Percentiles rank a stretch among this genome's conserved stretches.
phyloP scores from a whole-genome alignment of 2,113 vertebrate genomes.

The Alectura lathami region DNA sequence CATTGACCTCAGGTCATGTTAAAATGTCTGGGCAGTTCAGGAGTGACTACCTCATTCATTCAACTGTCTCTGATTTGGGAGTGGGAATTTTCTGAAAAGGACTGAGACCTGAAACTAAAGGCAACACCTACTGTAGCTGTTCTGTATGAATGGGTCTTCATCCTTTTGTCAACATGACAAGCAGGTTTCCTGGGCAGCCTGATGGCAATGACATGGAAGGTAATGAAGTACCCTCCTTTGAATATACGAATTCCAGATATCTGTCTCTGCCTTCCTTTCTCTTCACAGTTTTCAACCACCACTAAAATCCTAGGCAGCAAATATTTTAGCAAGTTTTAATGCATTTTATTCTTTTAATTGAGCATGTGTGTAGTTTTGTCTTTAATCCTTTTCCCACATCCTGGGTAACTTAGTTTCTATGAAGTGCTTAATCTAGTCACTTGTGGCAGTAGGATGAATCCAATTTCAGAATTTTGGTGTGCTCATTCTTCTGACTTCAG shows the following conservation, averaged over 20 bases:
- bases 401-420: too few species aligned
- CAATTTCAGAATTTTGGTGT: not conserved
- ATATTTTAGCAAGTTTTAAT: not conserved
- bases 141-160: not conserved
- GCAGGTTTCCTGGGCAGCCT: not conserved
- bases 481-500: not conserved
- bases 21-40: not conserved
- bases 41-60: not conserved
- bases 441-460: not conserved
- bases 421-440: too few species aligned
- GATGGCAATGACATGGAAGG: not conserved
- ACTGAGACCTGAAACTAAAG: not conserved
- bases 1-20: not conserved
- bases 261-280: accelerated
- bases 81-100: not conserved
- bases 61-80: not conserved
- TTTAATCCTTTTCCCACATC: not conserved
- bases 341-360: not conserved
- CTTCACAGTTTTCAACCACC: not conserved
- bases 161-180: accelerated
- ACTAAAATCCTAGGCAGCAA: not conserved
- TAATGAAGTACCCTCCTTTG: not conserved
- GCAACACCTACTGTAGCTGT: not conserved
- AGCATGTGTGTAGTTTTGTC: not conserved
- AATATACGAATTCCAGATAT: not conserved